Evolutionary conservation across 2,888 invertebrate genomes (phyloP), one percentile per base, ranked within the genome.

Genomic region (Hypomecis atomaria): DNA sequence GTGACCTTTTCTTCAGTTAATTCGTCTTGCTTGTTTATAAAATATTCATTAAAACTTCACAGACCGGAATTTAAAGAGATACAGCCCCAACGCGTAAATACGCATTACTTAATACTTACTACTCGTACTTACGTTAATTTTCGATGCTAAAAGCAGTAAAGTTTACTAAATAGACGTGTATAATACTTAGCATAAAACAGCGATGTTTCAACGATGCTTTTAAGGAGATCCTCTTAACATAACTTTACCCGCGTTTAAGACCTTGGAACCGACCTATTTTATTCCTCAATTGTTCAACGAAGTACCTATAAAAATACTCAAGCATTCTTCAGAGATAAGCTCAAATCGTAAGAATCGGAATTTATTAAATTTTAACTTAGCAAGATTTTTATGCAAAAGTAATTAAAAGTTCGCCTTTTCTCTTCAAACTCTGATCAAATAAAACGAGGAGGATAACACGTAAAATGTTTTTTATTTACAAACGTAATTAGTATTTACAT

Each of bases 391-490:
- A 52, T 53, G 57, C 54, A 58, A 65, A 60, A 55, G 48, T 43
- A 59, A 65, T 56, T 52, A 65, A 55, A 59, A 64, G 55, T 59
- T 56, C 38, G 42, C 13, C 47, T 11, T 36, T 45, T 49, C 52
- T 62, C 58, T 52, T 34, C 34, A 49, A 64, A 59, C 34, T 59
- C 52, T 13, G 44, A 34, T 56, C 50, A 71, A 82, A 82, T 76
- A 75, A 83, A 84, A 83, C 71, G 48, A 66, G 67, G 70, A 67
- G 70, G 67, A 72, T 79, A 89, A 89, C 88, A 90, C 88, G 84
- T 89, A 87, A 88, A 87, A 87, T 84, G 83, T 85, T 82, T 89
- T 23, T 90, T 90, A 90, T 90, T 90, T 89, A 88, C 86, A 90
- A 87, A 72, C 65, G 45, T 69, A 68, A 86, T 81, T 82, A 59